phyloP scores from a whole-genome alignment of 2,888 invertebrate genomes.

The Aspidapion aeneum region DNA sequence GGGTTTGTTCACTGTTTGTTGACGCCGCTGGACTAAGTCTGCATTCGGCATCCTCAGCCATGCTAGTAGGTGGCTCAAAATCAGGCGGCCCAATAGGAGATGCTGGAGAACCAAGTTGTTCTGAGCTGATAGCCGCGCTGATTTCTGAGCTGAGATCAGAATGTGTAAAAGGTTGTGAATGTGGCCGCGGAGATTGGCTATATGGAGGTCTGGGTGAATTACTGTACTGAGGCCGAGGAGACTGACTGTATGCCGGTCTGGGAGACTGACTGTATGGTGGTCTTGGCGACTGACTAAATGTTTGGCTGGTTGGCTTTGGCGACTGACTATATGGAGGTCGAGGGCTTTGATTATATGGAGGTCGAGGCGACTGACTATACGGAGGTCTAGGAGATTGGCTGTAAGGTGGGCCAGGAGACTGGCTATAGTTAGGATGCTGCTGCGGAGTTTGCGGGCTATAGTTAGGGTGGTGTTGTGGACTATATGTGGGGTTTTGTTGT shows the following conservation, averaged over 20 bases:
- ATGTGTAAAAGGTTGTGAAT: slow-evolving; percentile 59
- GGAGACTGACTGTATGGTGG: slow-evolving; percentile 41
- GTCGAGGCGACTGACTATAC: slow-evolving; percentile 38
- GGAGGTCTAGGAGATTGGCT: slow-evolving; percentile 38
- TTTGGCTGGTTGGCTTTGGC: slow-evolving; percentile 48
- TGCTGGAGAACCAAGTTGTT: slow-evolving; percentile 62
- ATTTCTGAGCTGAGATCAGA: slow-evolving; percentile 75
- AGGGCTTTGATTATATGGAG: slow-evolving; percentile 38
- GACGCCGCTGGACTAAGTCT: slow-evolving; percentile 51
- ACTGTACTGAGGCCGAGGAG: slow-evolving; percentile 41
- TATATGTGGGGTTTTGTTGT: slow-evolving; percentile 40
- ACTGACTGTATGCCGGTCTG: slow-evolving; percentile 42
- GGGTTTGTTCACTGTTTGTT: slow-evolving; percentile 43
- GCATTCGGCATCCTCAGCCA: slow-evolving; percentile 53
- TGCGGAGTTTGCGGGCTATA: slow-evolving; percentile 39
- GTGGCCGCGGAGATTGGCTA: slow-evolving; percentile 44
- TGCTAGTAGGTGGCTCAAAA: slow-evolving; percentile 71
- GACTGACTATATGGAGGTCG: slow-evolving; percentile 38
- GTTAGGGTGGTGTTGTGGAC: slow-evolving; percentile 34
- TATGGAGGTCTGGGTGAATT: slow-evolving; percentile 38
- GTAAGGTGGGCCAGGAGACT: slow-evolving; percentile 41
- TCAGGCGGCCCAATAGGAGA: slow-evolving; percentile 66
- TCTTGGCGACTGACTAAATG: slow-evolving; percentile 39
- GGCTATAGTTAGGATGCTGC: slow-evolving; percentile 39
- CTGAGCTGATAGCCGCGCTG: slow-evolving; percentile 72